Evolutionary conservation across 1,140 invertebrate genomes (phyloP), one percentile per base, ranked within the genome.

Genomic region (Hydropsyche tenuis): DNA sequence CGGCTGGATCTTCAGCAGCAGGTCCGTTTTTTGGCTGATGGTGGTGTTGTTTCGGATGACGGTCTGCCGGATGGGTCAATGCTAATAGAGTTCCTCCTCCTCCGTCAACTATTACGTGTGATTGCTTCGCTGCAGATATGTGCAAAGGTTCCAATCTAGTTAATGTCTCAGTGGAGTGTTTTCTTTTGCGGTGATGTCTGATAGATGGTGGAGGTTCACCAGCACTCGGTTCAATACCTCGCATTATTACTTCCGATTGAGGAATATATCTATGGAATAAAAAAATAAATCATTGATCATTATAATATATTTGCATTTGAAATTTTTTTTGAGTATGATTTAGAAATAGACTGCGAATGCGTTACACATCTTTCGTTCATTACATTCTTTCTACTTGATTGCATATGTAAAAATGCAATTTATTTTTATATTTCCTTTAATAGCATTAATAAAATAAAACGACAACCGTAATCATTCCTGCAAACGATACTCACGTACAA

Each of bases 1-100:
- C 89, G 20, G 88, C 87, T 0, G 88, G 88, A 79, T 90, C 90
- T 1, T 77, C 75, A 1, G 69, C 12, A n/a, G n/a, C n/a, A 37
- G 30, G 30, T 0, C 75, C 75, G 25, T 71, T 71, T 56, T 77
- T 77, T 45, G 64, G 48, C 2, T 69, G 73, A 22, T 66, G 62
- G 14, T 12, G 45, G 3, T 12, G 37, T 7, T 53, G 56, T 60
- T 23, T 60, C 22, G 62, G 65, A 25, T 63, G 56, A 7, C 73
- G 56, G 18, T 74, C 75, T 18, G 69, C 46, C 1, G 75, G 73
- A 25, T 73, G 72, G 6, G 72, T 72, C 3, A 74, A 46, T 6
- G 73, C 60, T 27, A 77, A 22, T 0, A 74, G 56, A 4, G 73
- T 74, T 14, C 75, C 75, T 46, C 75, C 75, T 12, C 75, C 75